Evolutionary conservation across 1,140 invertebrate genomes (phyloP).

Genomic region (Carposina sasakii): DNA sequence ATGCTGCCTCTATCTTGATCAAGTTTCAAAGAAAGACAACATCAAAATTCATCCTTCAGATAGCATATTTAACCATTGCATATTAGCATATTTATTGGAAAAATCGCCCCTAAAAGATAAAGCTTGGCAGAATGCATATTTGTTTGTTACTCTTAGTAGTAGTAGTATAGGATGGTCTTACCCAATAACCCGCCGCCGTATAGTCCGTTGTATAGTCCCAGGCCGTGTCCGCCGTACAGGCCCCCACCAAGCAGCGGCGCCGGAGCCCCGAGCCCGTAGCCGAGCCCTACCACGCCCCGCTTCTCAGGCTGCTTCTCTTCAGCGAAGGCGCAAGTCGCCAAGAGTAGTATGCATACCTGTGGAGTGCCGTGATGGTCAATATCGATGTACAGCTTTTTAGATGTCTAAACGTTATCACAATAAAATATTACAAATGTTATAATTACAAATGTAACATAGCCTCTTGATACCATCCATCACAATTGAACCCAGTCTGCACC

Average conservation of each 20-base stretch:
- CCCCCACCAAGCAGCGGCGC: conserved; percentile 10
- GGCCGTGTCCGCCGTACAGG: conserved; percentile 20
- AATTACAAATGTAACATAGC: no score
- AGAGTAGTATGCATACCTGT: neutral
- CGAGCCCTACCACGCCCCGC: conserved; percentile 54
- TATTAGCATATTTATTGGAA: no score
- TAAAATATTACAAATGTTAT: neutral
- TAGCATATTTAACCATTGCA: no score
- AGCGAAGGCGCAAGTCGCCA: conserved; percentile 35
- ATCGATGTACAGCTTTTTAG: neutral
- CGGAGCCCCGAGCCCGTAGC: conserved; percentile 33
- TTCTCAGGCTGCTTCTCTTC: conserved; percentile 66
- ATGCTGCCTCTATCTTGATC: no score
- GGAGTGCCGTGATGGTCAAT: neutral
- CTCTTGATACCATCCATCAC: no score
- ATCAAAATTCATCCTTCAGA: no score
- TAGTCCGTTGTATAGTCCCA: conserved; percentile 32
- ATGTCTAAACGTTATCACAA: neutral
- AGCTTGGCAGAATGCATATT: neutral
- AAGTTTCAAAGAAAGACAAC: no score
- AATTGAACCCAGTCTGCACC: no score
- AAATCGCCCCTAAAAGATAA: no score
- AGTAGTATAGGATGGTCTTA: neutral
- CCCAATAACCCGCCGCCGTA: conserved; percentile 12
- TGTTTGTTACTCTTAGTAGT: neutral